phyloP scores from a whole-genome alignment of 2,888 invertebrate species.

The Andricus curvator region DNA sequence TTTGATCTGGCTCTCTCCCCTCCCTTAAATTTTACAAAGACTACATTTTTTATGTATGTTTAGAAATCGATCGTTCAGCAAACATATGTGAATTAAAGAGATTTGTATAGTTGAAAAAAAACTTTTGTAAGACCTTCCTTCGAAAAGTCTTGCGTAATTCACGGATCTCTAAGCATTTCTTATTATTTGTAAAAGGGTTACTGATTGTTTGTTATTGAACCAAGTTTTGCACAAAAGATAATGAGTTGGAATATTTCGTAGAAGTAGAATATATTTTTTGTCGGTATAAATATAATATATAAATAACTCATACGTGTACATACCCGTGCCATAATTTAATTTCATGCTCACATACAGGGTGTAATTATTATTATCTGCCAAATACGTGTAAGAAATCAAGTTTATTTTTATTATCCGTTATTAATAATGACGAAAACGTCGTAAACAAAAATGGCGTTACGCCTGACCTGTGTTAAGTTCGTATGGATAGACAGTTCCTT shows the following conservation, averaged over 20 bases:
- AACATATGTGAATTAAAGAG: neutral
- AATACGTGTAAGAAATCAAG: neutral
- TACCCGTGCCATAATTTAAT: neutral
- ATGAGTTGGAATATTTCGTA: neutral
- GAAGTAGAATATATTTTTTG: neutral
- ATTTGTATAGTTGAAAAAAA: too few species aligned
- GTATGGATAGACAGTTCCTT: neutral
- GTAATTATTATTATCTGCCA: neutral
- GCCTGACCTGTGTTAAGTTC: neutral
- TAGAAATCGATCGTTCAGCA: too few species aligned
- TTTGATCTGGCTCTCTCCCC: neutral
- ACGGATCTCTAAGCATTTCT: neutral
- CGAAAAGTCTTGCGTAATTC: too few species aligned
- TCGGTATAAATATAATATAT: neutral
- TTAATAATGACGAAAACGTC: too few species aligned
- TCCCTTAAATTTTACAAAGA: too few species aligned
- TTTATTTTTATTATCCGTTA: neutral
- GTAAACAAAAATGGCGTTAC: too few species aligned
- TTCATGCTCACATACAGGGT: neutral
- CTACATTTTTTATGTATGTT: too few species aligned
- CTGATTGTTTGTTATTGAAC: neutral
- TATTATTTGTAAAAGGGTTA: neutral
- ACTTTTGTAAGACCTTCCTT: too few species aligned
- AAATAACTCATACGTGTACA: neutral
- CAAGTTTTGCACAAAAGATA: neutral